phyloP scores from a whole-genome alignment of 2,113 vertebrate genomes.

The Jaculus jaculus region DNA sequence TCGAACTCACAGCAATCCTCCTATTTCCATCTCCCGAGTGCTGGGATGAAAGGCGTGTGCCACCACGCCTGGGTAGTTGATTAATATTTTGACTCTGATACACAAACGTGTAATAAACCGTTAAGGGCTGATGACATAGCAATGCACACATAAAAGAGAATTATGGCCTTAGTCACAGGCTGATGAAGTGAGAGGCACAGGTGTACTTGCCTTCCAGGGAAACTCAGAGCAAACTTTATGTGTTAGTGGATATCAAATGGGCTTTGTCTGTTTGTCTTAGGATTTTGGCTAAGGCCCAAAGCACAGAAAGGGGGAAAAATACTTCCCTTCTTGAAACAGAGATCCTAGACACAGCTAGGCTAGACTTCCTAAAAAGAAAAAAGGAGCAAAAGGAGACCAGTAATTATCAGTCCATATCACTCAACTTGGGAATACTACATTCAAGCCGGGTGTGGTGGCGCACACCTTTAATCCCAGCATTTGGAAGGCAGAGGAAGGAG shows the following conservation, averaged over 20 bases:
- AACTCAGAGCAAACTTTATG: background rate
- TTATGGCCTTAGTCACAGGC: background rate
- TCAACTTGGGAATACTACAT: background rate
- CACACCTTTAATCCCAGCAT: too few species aligned
- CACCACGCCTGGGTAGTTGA: too few species aligned
- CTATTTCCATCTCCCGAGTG: too few species aligned
- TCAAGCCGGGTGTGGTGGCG: background rate
- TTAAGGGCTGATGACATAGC: background rate
- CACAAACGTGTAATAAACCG: background rate
- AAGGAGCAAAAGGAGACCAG: background rate
- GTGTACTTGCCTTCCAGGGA: background rate
- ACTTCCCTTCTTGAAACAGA: background rate
- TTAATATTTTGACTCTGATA: background rate
- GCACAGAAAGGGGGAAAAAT: background rate
- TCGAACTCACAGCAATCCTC: too few species aligned
- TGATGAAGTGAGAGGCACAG: background rate
- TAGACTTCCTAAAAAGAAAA: background rate
- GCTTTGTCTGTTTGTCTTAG: background rate
- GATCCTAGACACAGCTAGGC: background rate
- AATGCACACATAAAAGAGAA: background rate
- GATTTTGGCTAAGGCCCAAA: constrained; percentile 14
- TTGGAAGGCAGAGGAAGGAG: too few species aligned
- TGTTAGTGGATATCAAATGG: background rate
- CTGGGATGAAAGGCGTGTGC: too few species aligned
- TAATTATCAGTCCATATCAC: background rate